Evolutionary conservation across 1,140 invertebrate species (phyloP), one percentile per base, ranked within the genome.

Genomic region (Lucilia sericata): DNA sequence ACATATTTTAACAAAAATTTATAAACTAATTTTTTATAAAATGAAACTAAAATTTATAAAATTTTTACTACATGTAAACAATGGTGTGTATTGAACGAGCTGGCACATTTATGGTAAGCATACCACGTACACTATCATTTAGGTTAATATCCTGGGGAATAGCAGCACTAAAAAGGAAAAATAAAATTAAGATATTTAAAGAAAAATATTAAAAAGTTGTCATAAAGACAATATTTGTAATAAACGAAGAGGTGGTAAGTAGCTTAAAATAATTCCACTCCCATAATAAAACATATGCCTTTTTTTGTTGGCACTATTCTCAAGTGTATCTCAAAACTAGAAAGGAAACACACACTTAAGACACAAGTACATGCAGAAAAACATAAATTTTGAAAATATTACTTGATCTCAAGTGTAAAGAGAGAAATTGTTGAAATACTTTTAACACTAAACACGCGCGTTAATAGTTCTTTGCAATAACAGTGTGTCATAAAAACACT

Each of bases 1-100:
- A 30, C 1, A 30, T 2, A 30, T 30, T 30, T 30, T 42, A 42
- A 42, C 36, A 42, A 42, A 42, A 42, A 7, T 42, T 42, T 42
- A 42, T 42, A 42, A 42, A 2, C 42, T 42, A 8, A 8, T 2
- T 3, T 7, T 42, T 42, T 7, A 42, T 30, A 30, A 30, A 30
- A 30, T 30, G 3, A 30, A 30, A 30, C 25, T 2, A 42, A 42
- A 42, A 1, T 42, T 7, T 42, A 8, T 2, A 8, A 42, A 12
- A 55, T 10, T 55, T 55, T 55, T 17, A 55, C 88, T 78, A 91
- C 81, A 88, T 90, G 75, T 89, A 91, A 83, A 90, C 74, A 2
- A 91, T 85, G 8, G 89, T 87, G 82, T 91, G 90, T 85, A 89
- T 86, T 80, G 89, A 91, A 82, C 88, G 86, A 13, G 89, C 85